Evolutionary conservation across 2,888 invertebrate genomes (phyloP).

Genomic region (Nebria salina): DNA sequence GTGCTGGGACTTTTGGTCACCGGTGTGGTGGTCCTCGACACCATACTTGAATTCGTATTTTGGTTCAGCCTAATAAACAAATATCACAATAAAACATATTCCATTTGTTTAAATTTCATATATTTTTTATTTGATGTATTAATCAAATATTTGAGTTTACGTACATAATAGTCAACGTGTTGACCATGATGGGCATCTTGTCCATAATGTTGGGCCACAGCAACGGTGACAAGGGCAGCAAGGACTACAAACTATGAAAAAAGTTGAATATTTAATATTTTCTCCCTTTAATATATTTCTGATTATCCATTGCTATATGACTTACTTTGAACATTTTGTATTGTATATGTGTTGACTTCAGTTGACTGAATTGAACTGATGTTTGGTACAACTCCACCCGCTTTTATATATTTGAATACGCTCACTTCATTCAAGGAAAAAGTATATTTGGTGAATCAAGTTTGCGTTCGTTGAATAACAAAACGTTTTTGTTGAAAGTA

Average conservation of each 20-base stretch:
- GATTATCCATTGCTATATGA: neutral
- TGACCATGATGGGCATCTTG: constrained; percentile 28
- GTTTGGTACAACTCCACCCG: neutral
- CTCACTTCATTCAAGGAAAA: neutral
- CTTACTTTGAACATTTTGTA: neutral
- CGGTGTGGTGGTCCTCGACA: constrained; percentile 27
- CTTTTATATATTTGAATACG: neutral
- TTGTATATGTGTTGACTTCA: neutral
- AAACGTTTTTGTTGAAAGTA: neutral
- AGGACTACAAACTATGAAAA: constrained; percentile 15
- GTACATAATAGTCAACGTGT: constrained; percentile 31
- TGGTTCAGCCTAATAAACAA: constrained; percentile 4
- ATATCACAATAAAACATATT: too few species aligned
- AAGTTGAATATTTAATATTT: neutral
- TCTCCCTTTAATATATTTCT: neutral
- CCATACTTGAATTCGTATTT: constrained; percentile 30
- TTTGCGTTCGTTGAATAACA: neutral
- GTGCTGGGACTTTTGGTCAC: constrained; percentile 26
- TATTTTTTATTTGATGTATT: neutral
- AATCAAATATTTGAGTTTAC: constrained; percentile 14
- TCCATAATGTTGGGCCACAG: constrained; percentile 17
- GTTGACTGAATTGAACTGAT: constrained; percentile 1
- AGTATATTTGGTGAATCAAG: neutral
- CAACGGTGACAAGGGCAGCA: constrained; percentile 14
- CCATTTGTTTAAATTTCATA: too few species aligned